Conservation (phyloP, 2,888 invertebrate species). For the Scaptomyza flava region DNA sequence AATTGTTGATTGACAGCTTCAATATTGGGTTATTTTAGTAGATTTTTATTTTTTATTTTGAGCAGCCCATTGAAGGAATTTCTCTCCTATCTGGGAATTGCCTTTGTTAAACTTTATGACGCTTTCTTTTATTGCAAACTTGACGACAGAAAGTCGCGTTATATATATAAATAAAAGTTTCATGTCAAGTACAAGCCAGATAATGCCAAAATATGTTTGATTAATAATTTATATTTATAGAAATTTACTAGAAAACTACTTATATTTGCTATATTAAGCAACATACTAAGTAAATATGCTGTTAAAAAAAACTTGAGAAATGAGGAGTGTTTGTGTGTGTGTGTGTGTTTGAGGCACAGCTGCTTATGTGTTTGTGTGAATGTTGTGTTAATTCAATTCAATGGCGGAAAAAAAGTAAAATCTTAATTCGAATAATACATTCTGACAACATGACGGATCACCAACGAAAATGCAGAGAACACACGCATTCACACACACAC, state of each 20-base stretch:
- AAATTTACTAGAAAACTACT: constrained; percentile 16
- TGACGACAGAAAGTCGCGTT: too few species aligned
- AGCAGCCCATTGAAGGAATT: background rate
- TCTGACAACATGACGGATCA: constrained; percentile 85
- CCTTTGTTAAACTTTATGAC: constrained; percentile 20
- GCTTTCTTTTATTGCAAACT: constrained; percentile 6
- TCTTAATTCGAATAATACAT: constrained; percentile 85
- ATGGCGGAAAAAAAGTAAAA: constrained; percentile 82
- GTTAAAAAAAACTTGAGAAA: constrained; percentile 1
- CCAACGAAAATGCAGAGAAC: constrained; percentile 81
- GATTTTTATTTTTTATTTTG: background rate
- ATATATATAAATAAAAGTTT: too few species aligned
- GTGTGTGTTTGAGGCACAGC: constrained; percentile 39
- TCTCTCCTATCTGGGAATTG: background rate
- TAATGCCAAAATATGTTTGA: constrained; percentile 34
- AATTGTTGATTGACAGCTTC: background rate
- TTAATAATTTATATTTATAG: constrained; percentile 39
- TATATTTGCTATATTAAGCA: constrained; percentile 40
- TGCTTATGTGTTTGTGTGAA: constrained; percentile 35
- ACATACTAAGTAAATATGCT: constrained; percentile 36
- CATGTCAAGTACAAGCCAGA: constrained; percentile 27
- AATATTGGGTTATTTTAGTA: background rate
- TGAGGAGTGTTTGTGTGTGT: constrained; percentile 1
- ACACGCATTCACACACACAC: constrained; percentile 41
- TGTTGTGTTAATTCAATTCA: constrained; percentile 76